phyloP scores from a whole-genome alignment of 92 coral and sea anemone genomes.

The Zoanthus sansibaricus region DNA sequence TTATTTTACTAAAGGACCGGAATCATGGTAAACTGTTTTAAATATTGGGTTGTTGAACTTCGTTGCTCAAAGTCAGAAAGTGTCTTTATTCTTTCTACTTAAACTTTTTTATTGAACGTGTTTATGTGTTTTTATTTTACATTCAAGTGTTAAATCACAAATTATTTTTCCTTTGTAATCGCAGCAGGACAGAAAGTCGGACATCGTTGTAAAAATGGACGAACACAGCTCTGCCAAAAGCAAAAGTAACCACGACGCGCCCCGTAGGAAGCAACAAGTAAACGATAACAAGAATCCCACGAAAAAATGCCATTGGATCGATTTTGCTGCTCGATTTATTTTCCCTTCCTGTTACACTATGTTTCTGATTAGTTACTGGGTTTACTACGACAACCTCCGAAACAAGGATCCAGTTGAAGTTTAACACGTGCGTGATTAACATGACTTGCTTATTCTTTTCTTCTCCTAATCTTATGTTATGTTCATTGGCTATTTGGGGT shows the following conservation, averaged over 20 bases:
- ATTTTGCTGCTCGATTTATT: constrained; percentile 22
- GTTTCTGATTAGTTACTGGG: constrained; percentile 33
- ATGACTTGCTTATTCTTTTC: no score
- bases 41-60: no score
- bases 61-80: no score
- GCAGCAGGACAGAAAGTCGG: constrained; percentile 42
- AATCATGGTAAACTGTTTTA: no score
- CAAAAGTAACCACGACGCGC: not conserved
- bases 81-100: no score
- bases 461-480: no score
- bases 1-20: no score
- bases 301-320: constrained; percentile 39
- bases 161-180: not conserved
- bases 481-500: no score
- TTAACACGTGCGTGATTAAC: not conserved
- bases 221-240: constrained; percentile 62
- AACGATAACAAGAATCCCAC: not conserved
- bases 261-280: not conserved
- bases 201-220: constrained; percentile 82
- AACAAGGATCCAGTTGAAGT: constrained; percentile 40
- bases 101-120: not conserved
- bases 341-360: constrained; percentile 10
- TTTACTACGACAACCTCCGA: constrained; percentile 20
- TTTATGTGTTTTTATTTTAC: not conserved
- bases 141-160: not conserved